Evolutionary conservation across 2,797 vertebrate genomes (phyloP), one percentile per base, ranked within the genome.

Genomic region (Macrochelys suwanniensis): DNA sequence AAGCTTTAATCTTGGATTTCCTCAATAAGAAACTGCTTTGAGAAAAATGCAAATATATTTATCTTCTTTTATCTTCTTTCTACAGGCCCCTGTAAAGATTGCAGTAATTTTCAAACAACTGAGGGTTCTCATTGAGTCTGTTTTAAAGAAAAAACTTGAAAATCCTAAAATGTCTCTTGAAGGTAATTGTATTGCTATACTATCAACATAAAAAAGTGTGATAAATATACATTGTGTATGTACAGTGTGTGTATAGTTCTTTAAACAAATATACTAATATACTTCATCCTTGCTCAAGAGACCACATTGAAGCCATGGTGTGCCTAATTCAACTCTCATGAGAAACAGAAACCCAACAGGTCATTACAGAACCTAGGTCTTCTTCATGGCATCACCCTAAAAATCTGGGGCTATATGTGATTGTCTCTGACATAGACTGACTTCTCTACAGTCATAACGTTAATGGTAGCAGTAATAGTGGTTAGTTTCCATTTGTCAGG

Each of bases 61-160:
- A 68, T 16, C n/a, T 33, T 93, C 33, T n/a, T 78, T 17, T 83
- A 61, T 78, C 53, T 96, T 3, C 56, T 96, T 57, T 82, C 94
- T 61, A 89, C 84, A 99, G 99, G 99, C 99, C 95, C 99, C 99
- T 9, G 99, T 99, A 12, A 99, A 99, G 95, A 99, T 99, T 45
- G 99, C 99, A 2, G 99, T 99, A 80, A 99, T 99, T 98, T 99
- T 99, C 96, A 99, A 99, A 97, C 99, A 99, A 84, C 97, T 99
- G 86, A 98, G 99, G 96, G 98, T 98, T 94, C 99, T 99, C 81
- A 99, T 99, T 94, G 99, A 99, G 92, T 99, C 98, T 47, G 98
- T 99, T 96, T 98, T 99, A 82, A 99, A 99, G 94, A 99, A 98
- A 98, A 99, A 99, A 95, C 98, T 99, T 94, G 99, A 99, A 98